Evolutionary conservation across 2,888 invertebrate genomes (phyloP), one percentile per base, ranked within the genome.

Genomic region (Caenorhabditis angaria): DNA sequence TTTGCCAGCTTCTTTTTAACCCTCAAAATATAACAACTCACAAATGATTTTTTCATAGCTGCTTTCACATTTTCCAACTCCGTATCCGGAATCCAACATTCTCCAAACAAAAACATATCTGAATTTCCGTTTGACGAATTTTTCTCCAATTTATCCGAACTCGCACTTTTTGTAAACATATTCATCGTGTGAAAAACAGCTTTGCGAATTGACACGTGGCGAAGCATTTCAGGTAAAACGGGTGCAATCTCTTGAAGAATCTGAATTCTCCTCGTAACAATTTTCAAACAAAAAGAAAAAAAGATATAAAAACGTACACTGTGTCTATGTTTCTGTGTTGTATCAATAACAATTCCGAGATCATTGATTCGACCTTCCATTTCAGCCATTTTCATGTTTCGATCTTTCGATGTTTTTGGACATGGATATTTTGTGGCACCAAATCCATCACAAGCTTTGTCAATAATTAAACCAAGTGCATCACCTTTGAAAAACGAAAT

Each of bases 401-500:
- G 91, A 89, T 97, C 97, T 18, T 94, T 93, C 2, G 95, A 94
- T 1, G 95, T 94, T 88, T 97, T 97, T 0, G 97, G 97, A 88
- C 97, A 99, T 0, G 97, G 96, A 90, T 97, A 99, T 56, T 97
- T 91, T 0, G 95, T 96, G 1, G 97, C 97, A 69, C 96, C 92
- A 90, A 97, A 99, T n/a, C 97, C 97, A 89, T 96, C 97, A 90
- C 97, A 97, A 79, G 99, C 97, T 90, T 99, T 97, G 90, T 95
- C 95, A 0, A 97, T 95, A 83, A 96, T 92, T 2, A 93, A 93
- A 89, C 95, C 95, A 81, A 99, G 90, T 89, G 97, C 95, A 89
- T 97, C 97, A 72, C 97, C 97, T 94, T 97, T 90, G 85, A 89
- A 90, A 83, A 90, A 90, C 20, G 90, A 88, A 50, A 90, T 88